A percentile compares a stretch with the other conserved stretches of the same genome.
These are phyloP conservation scores for Agriopis leucophaearia DNA, from an alignment of 2,888 invertebrate genomes.

Conservation along the genomic window DNA sequence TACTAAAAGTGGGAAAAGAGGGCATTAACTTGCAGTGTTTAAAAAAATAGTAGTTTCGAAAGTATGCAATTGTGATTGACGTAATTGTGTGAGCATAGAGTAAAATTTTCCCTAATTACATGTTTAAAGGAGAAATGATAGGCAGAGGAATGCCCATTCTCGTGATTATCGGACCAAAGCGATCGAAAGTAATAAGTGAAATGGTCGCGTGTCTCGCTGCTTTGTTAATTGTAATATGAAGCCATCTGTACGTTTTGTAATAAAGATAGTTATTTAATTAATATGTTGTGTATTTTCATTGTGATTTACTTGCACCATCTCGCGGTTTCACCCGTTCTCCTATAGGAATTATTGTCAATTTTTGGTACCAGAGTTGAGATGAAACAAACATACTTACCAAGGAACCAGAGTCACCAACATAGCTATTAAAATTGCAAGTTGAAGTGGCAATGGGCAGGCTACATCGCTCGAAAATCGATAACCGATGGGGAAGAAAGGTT, in stretches of 20 bases:
- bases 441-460: too few species aligned
- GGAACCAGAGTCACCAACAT: too few species aligned
- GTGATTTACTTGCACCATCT: too few species aligned
- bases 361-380: too few species aligned
- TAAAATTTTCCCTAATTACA: slow-evolving; percentile 4
- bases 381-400: too few species aligned
- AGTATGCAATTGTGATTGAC: not conserved
- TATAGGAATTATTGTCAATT: too few species aligned
- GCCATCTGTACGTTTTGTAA: slow-evolving; percentile 34
- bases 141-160: slow-evolving; percentile 50
- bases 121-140: slow-evolving; percentile 49
- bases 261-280: slow-evolving; percentile 34
- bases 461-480: too few species aligned
- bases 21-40: too few species aligned
- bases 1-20: too few species aligned
- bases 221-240: slow-evolving; percentile 30
- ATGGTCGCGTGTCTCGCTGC: slow-evolving; percentile 49
- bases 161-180: slow-evolving; percentile 50
- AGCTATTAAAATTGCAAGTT: too few species aligned
- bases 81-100: slow-evolving; percentile 1
- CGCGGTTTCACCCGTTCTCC: too few species aligned
- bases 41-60: not conserved
- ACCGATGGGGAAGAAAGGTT: too few species aligned
- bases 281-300: slow-evolving; percentile 4
- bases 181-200: slow-evolving; percentile 56